Base-by-base conservation (phyloP, 2,797 vertebrate genomes). In the Enteromius argenteus region DNA sequence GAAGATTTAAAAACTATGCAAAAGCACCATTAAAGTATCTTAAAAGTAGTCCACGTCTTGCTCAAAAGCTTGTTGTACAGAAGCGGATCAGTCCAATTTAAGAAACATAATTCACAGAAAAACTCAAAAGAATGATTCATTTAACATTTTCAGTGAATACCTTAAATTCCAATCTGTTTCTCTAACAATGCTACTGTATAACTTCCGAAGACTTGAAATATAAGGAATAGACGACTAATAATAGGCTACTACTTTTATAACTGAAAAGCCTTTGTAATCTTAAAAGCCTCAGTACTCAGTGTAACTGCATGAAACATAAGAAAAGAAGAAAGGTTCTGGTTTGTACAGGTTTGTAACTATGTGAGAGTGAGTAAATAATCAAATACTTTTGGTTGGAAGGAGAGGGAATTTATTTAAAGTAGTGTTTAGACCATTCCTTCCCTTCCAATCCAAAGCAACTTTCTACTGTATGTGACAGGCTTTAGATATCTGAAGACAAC, bases 381-480 rank as follows among this genome's bases (percentile, higher is more conserved):
- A 30, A 30, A 62, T 27, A 62, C 6, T 64, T 64, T 64, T 27
- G 13, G n/a, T 76, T 27, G 53, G 6, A 60, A 19, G 35, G 8
- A 58, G 35, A 39, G n/a, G 42, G 19, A 53, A 49, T 53, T 74
- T 53, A 53, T 74, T 51, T 51, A 53, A 74, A 76, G 35, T 10
- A 42, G 35, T 1, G 0, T 76, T 4, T 10, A 60, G 53, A 60
- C 53, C 14, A 58, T 76, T 27, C 4, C 14, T 42, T 39, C 7
- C 53, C 14, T 76, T 76, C 7, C 53, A 60, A 76, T 76, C 53
- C 35, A 39, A 60, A 60, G 53, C 21, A 58, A 76, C 53, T 76
- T 76, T 76, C 21, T 39, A 15, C 42, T 42, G 39, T 42, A 42
- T 75, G 73, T 76, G 74, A 58, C 14, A 58, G 32, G 39, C 53